These are phyloP conservation scores for Meandrusa payeni DNA, from an alignment of 2,888 invertebrate genomes.

Conservation along the genomic window DNA sequence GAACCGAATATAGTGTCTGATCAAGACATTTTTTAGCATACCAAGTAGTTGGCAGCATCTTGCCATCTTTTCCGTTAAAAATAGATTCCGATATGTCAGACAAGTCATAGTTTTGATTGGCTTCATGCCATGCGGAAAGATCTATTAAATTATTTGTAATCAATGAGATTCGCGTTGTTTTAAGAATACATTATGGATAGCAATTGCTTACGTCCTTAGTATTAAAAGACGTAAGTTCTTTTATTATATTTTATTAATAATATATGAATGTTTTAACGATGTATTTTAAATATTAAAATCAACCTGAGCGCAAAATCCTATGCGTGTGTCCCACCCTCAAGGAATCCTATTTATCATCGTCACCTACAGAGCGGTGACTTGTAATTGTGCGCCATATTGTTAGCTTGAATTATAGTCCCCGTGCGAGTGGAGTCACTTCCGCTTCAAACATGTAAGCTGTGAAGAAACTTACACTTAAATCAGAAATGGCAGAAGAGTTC, in stretches of 20 bases:
- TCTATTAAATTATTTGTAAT: too few relatives aligned
- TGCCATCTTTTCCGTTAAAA: too few relatives aligned
- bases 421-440: conserved; percentile 59
- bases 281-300: conserved; percentile 34
- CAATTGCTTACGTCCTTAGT: too few relatives aligned
- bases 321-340: conserved; percentile 58
- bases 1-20: too few relatives aligned
- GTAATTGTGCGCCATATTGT: conserved; percentile 77
- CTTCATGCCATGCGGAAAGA: too few relatives aligned
- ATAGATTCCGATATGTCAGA: too few relatives aligned
- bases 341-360: conserved; percentile 76
- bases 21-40: too few relatives aligned
- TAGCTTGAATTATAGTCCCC: conserved; percentile 67
- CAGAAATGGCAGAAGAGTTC: conserved; percentile 2
- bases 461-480: conserved; percentile 7
- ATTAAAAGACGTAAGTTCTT: too few relatives aligned
- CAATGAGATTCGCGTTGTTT: too few relatives aligned
- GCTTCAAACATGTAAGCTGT: conserved; percentile 35
- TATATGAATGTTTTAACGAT: conserved; percentile 19
- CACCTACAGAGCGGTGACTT: conserved; percentile 60
- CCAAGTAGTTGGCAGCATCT: too few relatives aligned
- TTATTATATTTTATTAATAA: not conserved
- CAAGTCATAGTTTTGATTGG: too few relatives aligned
- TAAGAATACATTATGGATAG: too few relatives aligned
- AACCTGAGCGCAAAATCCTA: conserved; percentile 41